Percentiles rank a stretch among this genome's conserved stretches.
Conservation (phyloP, 2,113 vertebrate species). For the Tragelaphus strepsiceros region DNA sequence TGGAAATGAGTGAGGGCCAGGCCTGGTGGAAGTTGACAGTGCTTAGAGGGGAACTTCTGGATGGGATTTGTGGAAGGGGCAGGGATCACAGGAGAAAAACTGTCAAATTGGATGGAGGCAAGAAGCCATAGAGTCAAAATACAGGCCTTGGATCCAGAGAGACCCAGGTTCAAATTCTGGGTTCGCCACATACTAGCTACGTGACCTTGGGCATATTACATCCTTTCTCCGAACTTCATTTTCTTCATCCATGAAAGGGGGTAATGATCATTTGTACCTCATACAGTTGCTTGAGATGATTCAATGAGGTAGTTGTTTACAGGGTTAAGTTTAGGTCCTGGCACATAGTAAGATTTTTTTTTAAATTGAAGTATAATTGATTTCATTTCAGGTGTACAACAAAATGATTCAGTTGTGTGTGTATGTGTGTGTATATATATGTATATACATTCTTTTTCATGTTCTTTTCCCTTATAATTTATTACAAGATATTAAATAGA, state of each 20-base stretch:
- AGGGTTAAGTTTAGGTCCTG: not conserved
- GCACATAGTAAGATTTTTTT: not conserved
- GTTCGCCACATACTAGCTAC: not conserved
- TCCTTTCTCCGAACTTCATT: not conserved
- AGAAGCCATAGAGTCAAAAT: not conserved
- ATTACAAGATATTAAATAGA: not conserved
- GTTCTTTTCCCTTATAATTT: not conserved
- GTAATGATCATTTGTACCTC: not conserved
- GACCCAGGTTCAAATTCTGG: not conserved
- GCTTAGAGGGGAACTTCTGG: not conserved
- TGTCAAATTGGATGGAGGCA: not conserved
- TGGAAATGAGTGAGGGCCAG: constrained; percentile 79
- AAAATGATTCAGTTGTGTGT: not conserved
- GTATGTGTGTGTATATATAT: fast-evolving
- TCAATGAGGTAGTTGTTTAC: not conserved
- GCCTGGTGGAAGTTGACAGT: constrained; percentile 32
- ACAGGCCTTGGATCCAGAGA: not conserved
- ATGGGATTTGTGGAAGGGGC: not conserved
- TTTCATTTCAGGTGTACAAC: not conserved
- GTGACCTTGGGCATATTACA: not conserved
- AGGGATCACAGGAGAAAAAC: not conserved
- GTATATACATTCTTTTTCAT: not conserved
- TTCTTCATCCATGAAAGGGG: not conserved
- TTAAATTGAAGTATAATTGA: not conserved
- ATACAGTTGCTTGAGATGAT: not conserved